phyloP scores from a whole-genome alignment of 2,888 invertebrate species.

The Sturmia bella region DNA sequence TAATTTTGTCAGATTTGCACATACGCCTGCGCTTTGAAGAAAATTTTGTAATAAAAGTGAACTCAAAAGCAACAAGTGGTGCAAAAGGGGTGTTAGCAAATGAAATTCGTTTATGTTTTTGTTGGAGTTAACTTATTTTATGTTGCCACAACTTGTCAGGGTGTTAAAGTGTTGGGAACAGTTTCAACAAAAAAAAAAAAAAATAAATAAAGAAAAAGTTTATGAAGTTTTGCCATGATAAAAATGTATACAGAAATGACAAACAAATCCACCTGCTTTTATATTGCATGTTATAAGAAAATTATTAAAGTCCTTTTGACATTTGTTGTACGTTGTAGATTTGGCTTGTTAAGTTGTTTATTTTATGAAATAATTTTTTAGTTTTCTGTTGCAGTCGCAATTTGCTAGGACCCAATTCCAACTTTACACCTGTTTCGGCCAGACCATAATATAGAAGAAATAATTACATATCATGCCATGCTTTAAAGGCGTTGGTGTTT shows the following conservation, averaged over 20 bases:
- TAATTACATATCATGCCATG: neutral
- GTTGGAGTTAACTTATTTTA: neutral
- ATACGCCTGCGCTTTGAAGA: conserved; percentile 64
- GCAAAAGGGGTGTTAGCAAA: conserved; percentile 43
- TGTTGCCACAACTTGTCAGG: conserved; percentile 33
- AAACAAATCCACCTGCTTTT: conserved; percentile 45
- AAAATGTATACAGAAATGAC: conserved; percentile 29
- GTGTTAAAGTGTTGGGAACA: conserved; percentile 12
- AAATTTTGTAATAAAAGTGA: conserved; percentile 9
- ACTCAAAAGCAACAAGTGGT: conserved; percentile 49
- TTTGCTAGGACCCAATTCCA: conserved; percentile 13
- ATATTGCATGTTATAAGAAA: conserved; percentile 5
- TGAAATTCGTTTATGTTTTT: conserved; percentile 4
- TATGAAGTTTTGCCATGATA: conserved; percentile 3
- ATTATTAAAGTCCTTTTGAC: conserved; percentile 34
- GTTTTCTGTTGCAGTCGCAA: neutral
- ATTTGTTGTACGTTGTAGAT: conserved; percentile 6
- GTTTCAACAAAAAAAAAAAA: no score
- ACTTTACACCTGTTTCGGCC: conserved; percentile 19
- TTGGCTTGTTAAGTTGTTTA: conserved; percentile 13
- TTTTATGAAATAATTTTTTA: conserved; percentile 4
- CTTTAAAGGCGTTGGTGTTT: conserved; percentile 4
- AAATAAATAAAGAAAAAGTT: neutral
- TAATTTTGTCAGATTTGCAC: conserved; percentile 39
- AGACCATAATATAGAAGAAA: neutral